Evolutionary conservation across 2,797 vertebrate species (phyloP), one percentile per base, ranked within the genome.

Genomic region (Epinephelus coioides): DNA sequence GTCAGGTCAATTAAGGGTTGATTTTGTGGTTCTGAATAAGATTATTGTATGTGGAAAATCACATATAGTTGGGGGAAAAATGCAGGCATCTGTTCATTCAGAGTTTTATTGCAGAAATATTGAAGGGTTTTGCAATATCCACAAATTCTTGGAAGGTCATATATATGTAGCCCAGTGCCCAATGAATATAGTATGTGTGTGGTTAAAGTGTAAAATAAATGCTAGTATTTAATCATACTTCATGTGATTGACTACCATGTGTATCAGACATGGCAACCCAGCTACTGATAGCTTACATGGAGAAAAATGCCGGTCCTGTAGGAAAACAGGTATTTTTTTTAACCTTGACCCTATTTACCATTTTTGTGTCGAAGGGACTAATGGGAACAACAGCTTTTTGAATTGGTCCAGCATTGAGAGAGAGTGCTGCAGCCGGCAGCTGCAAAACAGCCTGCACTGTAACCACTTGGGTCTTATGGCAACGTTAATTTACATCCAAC

Each of bases 1-100:
- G 62, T 79, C 44, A 74, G 47, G 27, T 81, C 43, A 76, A 57
- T 73, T 7, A 53, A 47, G 19, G n/a, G 66, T 21, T 76, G 40
- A 57, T 73, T 73, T 62, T 14, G 40, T 51, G 47, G 18, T 25
- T 53, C 38, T 78, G 6, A 67, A 54, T n/a, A 54, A 18, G 21
- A 62, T 38, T 19, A 19, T 69, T 72, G 55, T 18, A 10, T 54
- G 54, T 49, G 38, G 3, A 30, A 27, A 66, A 64, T n/a, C 2
- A 2, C 4, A 15, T 19, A 12, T 5, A 56, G 2, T 49, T 44
- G 7, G 0, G 44, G 15, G 34, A 47, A 25, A 17, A 71, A 15
- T 54, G 9, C 27, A 43, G 30, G 3, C 18, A 57, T 63, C 12
- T 2, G 46, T 12, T 2, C 6, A 17, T 46, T 66, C 5, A 17